Evolutionary conservation across 2,888 invertebrate species (phyloP).

Genomic region (Aphidoletes aphidimyza): DNA sequence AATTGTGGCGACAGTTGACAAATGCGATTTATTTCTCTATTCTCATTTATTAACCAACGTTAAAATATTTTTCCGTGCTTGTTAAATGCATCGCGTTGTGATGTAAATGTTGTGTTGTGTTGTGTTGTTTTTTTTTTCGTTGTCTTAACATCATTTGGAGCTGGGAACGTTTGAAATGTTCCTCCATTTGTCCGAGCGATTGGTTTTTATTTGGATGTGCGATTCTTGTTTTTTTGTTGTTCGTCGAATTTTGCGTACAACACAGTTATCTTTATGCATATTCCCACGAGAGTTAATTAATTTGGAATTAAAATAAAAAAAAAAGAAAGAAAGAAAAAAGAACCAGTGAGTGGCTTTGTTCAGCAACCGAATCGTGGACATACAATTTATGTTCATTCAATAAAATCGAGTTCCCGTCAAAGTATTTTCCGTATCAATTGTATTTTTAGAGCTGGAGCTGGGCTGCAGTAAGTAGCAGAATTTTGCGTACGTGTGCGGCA

Average conservation of each 20-base stretch:
- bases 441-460: too few species aligned
- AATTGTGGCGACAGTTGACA: slow-evolving; percentile 21
- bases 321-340: slow-evolving; percentile 38
- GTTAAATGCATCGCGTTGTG: slow-evolving; percentile 29
- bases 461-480: too few species aligned
- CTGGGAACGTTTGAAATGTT: too few species aligned
- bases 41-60: not conserved
- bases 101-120: not conserved
- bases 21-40: slow-evolving; percentile 48
- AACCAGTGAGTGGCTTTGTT: not conserved
- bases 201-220: too few species aligned
- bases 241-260: not conserved
- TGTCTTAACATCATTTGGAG: not conserved
- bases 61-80: not conserved
- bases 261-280: slow-evolving; percentile 40
- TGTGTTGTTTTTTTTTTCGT: not conserved
- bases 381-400: too few species aligned
- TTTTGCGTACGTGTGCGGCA: too few species aligned
- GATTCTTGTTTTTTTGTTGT: not conserved
- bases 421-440: too few species aligned
- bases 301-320: slow-evolving; percentile 33
- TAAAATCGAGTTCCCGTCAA: too few species aligned
- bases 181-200: too few species aligned
- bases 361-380: too few species aligned
- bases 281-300: slow-evolving; percentile 54